Percentiles rank a stretch among this genome's conserved stretches.
These are phyloP conservation scores for Cryptoblepharus egeriae DNA, from an alignment of 2,797 vertebrate genomes.

Conservation along the genomic window DNA sequence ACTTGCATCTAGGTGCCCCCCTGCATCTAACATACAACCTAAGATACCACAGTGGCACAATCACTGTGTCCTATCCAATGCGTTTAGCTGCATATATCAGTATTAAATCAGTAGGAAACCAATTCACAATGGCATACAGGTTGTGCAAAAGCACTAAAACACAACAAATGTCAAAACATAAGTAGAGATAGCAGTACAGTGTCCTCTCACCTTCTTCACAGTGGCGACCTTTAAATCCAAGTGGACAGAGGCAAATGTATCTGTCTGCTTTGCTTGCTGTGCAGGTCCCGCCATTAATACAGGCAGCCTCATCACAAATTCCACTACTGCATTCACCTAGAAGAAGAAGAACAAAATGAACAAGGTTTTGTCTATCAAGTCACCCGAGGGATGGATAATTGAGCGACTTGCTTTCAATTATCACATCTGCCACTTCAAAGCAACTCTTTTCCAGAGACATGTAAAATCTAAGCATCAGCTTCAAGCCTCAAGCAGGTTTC, in stretches of 20 bases:
- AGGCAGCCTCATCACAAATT: conserved; percentile 87
- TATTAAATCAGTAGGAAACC: neutral
- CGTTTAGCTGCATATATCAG: neutral
- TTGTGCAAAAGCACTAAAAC: neutral
- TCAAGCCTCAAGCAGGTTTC: neutral
- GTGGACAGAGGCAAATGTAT: conserved; percentile 93
- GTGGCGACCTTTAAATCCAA: conserved; percentile 89
- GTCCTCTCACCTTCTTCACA: conserved; percentile 90
- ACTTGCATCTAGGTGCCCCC: no score
- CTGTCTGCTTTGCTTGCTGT: conserved; percentile 84
- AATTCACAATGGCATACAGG: neutral
- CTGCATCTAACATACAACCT: no score
- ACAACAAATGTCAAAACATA: neutral
- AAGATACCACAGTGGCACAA: neutral
- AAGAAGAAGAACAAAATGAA: conserved; percentile 17
- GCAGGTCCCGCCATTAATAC: conserved; percentile 88
- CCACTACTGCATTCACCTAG: conserved; percentile 91
- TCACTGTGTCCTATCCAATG: no score
- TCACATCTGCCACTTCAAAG: neutral
- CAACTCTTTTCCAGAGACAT: neutral
- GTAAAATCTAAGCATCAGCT: neutral
- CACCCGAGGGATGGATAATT: neutral
- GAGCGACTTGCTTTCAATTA: neutral
- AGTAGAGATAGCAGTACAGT: conserved; percentile 4
- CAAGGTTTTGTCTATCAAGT: neutral